Evolutionary conservation across 2,888 invertebrate genomes (phyloP).

Genomic region (Eristalis pertinax): DNA sequence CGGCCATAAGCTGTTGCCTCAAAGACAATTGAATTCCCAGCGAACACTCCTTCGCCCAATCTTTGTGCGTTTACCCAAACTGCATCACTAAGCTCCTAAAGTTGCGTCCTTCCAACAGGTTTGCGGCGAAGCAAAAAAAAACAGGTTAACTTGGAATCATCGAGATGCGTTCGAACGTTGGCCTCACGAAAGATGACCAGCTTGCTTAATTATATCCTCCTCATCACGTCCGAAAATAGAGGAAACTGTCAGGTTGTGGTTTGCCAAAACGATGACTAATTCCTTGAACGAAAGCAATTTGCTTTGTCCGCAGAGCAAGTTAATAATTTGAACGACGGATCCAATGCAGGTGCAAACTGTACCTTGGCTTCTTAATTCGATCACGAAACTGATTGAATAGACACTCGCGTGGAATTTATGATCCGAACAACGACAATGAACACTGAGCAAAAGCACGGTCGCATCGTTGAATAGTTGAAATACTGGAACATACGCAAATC

Average conservation of each 20-base stretch:
- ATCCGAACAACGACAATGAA: neutral
- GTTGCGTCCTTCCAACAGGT: too few species aligned
- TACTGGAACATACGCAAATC: neutral
- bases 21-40: too few species aligned
- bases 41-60: too few species aligned
- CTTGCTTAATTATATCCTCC: neutral
- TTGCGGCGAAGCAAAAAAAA: too few species aligned
- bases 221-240: neutral
- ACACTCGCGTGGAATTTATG: neutral
- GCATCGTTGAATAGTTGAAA: neutral
- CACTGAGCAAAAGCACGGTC: too few species aligned
- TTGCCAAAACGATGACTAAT: neutral
- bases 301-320: neutral
- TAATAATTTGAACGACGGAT: too few species aligned
- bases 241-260: neutral
- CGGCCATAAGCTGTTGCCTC: too few species aligned
- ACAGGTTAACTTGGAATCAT: too few species aligned
- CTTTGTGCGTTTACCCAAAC: too few species aligned
- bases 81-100: too few species aligned
- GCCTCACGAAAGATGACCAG: neutral
- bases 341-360: too few species aligned
- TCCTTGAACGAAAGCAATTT: neutral
- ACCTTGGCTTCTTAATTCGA: neutral
- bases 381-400: neutral
- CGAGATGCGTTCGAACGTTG: neutral